Percentiles rank a stretch among this genome's conserved stretches.
These are phyloP conservation scores for Scophthalmus maximus DNA, from an alignment of 2,113 vertebrate genomes.

Conservation along the genomic window DNA sequence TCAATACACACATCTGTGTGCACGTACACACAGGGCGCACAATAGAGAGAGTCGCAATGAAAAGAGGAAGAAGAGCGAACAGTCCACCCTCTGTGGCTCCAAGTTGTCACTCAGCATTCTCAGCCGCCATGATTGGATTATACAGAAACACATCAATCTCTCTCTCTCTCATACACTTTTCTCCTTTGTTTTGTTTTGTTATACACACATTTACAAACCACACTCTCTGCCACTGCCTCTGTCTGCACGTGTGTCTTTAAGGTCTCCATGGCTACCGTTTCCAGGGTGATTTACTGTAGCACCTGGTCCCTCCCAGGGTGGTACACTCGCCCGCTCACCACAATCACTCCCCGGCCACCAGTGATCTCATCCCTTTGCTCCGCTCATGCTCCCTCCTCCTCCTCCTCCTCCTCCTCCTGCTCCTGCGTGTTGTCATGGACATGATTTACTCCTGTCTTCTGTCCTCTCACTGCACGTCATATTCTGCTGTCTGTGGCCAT, in stretches of 20 bases:
- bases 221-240: conserved; percentile 25
- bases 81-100: conserved; percentile 38
- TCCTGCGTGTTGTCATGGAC: conserved; percentile 16
- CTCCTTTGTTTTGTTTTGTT: neutral
- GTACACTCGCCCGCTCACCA: conserved; percentile 65
- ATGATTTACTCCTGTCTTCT: conserved; percentile 48
- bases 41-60: conserved; percentile 8
- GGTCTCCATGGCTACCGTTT: conserved; percentile 80
- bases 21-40: neutral
- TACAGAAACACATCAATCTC: conserved; percentile 46
- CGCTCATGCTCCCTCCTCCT: conserved; percentile 10
- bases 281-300: conserved; percentile 79
- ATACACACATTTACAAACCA: conserved; percentile 16
- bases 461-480: conserved; percentile 27
- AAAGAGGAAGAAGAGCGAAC: conserved; percentile 21
- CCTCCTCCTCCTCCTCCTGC: neutral
- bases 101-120: conserved; percentile 39
- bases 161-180: neutral
- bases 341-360: conserved; percentile 68
- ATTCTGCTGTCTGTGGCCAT: conserved; percentile 14
- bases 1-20: neutral
- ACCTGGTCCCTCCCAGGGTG: conserved; percentile 80
- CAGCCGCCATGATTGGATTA: conserved; percentile 65
- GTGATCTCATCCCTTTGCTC: conserved; percentile 73
- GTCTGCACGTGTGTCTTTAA: conserved; percentile 69